phyloP scores from a whole-genome alignment of 2,797 vertebrate genomes.

The Sebastes diaconus region DNA sequence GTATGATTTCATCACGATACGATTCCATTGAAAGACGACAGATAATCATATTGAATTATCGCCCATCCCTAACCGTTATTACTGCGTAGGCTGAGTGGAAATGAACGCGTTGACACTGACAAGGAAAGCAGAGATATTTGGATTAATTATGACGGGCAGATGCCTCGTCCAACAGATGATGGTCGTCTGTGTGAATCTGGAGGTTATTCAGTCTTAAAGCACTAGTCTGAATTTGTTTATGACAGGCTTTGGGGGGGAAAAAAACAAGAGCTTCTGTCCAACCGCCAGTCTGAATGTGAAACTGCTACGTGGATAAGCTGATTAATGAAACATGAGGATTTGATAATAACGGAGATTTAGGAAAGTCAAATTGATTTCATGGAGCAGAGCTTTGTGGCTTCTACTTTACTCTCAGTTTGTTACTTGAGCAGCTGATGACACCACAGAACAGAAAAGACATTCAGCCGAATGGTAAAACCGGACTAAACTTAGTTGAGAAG shows the following conservation, averaged over 20 bases:
- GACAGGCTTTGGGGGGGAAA: rapidly evolving
- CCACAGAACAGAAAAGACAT: neutral
- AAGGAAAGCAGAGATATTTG: neutral
- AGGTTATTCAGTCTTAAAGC: neutral
- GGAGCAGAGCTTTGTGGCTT: neutral
- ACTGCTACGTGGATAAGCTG: neutral
- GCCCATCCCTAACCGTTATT: too few relatives aligned
- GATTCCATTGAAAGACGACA: too few relatives aligned
- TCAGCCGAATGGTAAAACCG: neutral
- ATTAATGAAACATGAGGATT: neutral
- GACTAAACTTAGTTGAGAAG: neutral
- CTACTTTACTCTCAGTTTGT: neutral
- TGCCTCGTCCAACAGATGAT: neutral
- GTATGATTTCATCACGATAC: too few relatives aligned
- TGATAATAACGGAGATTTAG: neutral
- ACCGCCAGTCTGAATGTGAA: neutral
- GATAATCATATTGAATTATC: too few relatives aligned
- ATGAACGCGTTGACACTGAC: too few relatives aligned
- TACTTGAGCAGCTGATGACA: neutral
- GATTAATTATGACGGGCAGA: neutral
- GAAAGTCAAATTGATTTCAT: neutral
- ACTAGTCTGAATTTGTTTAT: neutral
- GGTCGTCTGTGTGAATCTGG: neutral
- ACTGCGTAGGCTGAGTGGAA: too few relatives aligned
- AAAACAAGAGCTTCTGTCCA: neutral